Base-by-base conservation (phyloP, 1,140 invertebrate species). In the Platyscapa corneri region DNA sequence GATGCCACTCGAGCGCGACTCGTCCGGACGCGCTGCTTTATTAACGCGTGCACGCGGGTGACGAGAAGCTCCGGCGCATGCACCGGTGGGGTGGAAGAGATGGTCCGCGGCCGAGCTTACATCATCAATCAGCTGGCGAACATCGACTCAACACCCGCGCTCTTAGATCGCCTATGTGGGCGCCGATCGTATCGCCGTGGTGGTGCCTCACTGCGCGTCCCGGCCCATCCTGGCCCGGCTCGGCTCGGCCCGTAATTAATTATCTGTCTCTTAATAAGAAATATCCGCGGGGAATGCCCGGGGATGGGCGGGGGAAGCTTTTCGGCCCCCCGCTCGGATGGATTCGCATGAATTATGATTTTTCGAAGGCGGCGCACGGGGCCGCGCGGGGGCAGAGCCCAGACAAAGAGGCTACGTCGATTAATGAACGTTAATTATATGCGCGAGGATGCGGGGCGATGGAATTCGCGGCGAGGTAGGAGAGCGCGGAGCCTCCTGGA, bases 41-140 rank as follows among this genome's bases (percentile, higher is more conserved):
- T 37, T 37, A 23, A 42, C 77, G 77, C 79, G 46, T 49, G 79
- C 46, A 49, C 42, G 27, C 42, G 12, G 56, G 30, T 67, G 37
- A n/a, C 37, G 79, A 37, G 34, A 18, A 53, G 49, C 49, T 10
- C 53, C 37, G 34, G 30, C 72, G 72, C 39, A 34, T 8, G 75
- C 37, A 30, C 77, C 18, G 53, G 56, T 30, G 65, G 74, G 86
- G 81, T 30, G 18, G 76, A 82, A 75, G 78, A 84, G 87, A 87
- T 88, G 89, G 88, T 87, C 89, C 87, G 86, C 87, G 89, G 89
- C 91, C 90, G 91, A 92, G 90, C 91, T 92, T 91, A 92, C 91
- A 92, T 92, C 92, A 93, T 93, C 92, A 92, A 93, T 93, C 92
- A 92, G 92, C 91, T 91, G 91, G 91, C 89, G 90, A 92, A 92